Evolutionary conservation across 2,113 vertebrate species (phyloP).

Genomic region (Stigmatopora argus): DNA sequence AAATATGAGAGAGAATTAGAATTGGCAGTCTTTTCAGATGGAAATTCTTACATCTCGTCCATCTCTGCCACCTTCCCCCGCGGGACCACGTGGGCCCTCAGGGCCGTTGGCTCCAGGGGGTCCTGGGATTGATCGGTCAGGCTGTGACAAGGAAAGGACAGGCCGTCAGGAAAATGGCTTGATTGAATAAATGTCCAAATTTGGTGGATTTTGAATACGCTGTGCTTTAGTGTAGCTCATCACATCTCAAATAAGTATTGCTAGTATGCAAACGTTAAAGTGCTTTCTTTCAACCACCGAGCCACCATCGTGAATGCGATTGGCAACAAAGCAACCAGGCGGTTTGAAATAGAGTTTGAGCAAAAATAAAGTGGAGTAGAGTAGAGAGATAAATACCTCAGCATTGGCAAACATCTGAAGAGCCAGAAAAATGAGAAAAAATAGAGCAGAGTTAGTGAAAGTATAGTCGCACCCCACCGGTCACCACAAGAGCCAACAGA

Average conservation of each 20-base stretch:
- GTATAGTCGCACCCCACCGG: conserved; percentile 55
- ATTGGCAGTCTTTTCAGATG: not conserved
- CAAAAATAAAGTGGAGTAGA: conserved; percentile 46
- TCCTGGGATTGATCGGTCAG: conserved; percentile 69
- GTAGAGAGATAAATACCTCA: conserved; percentile 74
- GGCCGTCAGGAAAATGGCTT: conserved; percentile 6
- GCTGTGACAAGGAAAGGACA: conserved; percentile 51
- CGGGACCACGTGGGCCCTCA: conserved; percentile 61
- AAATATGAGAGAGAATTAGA: not conserved
- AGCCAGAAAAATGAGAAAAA: conserved; percentile 70
- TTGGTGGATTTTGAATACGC: not conserved
- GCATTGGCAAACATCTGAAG: conserved; percentile 82
- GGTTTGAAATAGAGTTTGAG: conserved; percentile 55
- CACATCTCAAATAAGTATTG: not conserved
- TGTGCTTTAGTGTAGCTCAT: not conserved
- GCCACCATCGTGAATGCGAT: conserved; percentile 34
- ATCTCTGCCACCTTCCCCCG: conserved; percentile 71
- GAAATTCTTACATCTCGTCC: conserved; percentile 70
- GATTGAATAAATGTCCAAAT: not conserved
- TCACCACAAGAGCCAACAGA: conserved; percentile 68
- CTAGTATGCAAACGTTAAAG: not conserved
- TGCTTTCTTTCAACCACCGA: conserved; percentile 14
- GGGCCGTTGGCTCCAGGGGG: conserved; percentile 64
- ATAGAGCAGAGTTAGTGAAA: conserved; percentile 67
- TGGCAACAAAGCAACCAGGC: conserved; percentile 51